Evolutionary conservation across 2,113 vertebrate genomes (phyloP), one percentile per base, ranked within the genome.

Genomic region (Spermophilus dauricus): DNA sequence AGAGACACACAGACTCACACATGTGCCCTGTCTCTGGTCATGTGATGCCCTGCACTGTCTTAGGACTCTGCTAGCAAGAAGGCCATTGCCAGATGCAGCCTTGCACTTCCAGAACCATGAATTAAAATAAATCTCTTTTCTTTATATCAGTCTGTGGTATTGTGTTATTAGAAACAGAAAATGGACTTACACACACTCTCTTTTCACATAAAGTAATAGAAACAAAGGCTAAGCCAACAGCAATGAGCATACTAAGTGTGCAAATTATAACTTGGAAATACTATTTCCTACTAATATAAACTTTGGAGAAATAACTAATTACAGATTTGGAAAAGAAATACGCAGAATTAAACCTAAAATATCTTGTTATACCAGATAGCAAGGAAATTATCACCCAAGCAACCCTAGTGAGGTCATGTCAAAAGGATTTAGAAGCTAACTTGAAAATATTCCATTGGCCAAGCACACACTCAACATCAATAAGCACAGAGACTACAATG

Each of bases 261-360:
- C 51, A 85, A 61, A 73, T 10, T 80, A 39, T 84, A 42, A 14
- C 73, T 51, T 61, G 88, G 84, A 76, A 58, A 80, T 70, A 80
- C 6, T 5, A 53, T 73, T 53, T 42, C 73, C 17, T 85, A 85
- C 48, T 73, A 65, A 86, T 93, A 80, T 13, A 18, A 90, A 96
- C 3, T 4, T 72, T 42, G 28, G 75, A 86, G 34, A 70, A 63
- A 61, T 65, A 81, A 51, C 30, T 80, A 80, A 72, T 61, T 89
- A 63, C 42, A 94, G 28, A 17, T 90, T 67, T 90, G 65, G 73
- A 81, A 86, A 80, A 80, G 18, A 96, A 86, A 80, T 72, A 45
- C 45, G 72, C 26, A 82, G 61, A 94, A 94, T 75, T 18, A 88
- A 83, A 89, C 56, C 18, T 81, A 82, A 37, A 75, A 75, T 56